These are phyloP conservation scores for Oncopodura yosiiana DNA, from an alignment of 1,140 invertebrate species.

Conservation along the genomic window DNA sequence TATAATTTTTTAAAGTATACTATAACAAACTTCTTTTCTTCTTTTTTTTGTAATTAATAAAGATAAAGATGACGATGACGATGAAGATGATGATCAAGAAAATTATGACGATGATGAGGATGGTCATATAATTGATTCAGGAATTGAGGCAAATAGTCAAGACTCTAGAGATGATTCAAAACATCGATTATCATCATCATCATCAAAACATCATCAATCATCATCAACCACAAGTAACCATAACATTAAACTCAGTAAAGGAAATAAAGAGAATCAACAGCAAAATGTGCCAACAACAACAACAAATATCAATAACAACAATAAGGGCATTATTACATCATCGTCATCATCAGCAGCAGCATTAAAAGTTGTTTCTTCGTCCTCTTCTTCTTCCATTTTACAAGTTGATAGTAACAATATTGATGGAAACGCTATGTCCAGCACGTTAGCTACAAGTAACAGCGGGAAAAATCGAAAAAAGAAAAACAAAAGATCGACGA, in stretches of 20 bases:
- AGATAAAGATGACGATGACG: slow-evolving; percentile 47
- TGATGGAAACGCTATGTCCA: no score
- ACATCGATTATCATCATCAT: slow-evolving; percentile 8
- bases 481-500: slow-evolving; percentile 17
- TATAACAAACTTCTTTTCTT: background rate
- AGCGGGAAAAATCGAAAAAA: slow-evolving; percentile 22
- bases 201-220: slow-evolving; percentile 2
- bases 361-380: slow-evolving; percentile 5
- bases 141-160: slow-evolving; percentile 73
- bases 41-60: slow-evolving; percentile 41
- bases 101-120: slow-evolving; percentile 39
- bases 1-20: background rate
- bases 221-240: slow-evolving; percentile 1
- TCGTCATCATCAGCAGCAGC: background rate
- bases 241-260: slow-evolving; percentile 20
- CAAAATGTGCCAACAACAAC: slow-evolving; percentile 45
- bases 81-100: slow-evolving; percentile 36
- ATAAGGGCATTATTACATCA: slow-evolving; percentile 16
- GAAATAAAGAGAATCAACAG: slow-evolving; percentile 32
- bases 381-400: no score
- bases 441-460: background rate
- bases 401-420: no score
- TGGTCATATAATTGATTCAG: slow-evolving; percentile 52
- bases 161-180: slow-evolving; percentile 47
- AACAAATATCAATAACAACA: slow-evolving; percentile 56